Evolutionary conservation across 92 coral and sea anemone species (phyloP), one percentile per base, ranked within the genome.

Genomic region (Actinernus sp.): DNA sequence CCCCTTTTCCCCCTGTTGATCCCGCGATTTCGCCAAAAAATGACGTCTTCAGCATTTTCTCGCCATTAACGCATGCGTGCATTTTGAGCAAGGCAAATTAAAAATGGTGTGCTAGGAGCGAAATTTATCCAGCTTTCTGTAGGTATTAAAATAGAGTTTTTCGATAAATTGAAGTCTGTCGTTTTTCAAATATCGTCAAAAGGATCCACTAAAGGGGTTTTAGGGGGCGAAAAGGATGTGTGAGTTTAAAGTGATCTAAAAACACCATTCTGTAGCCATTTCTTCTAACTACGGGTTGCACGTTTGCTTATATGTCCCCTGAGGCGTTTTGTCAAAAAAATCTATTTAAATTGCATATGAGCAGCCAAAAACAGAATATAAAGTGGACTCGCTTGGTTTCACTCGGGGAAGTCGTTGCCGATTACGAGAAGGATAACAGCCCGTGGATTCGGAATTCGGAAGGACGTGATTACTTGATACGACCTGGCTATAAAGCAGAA

Each of bases 361-460:
- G n/a, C n/a, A n/a, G n/a, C n/a, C n/a, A n/a, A n/a, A n/a, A n/a
- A n/a, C n/a, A n/a, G n/a, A n/a, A n/a, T n/a, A n/a, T n/a, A n/a
- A n/a, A n/a, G n/a, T n/a, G n/a, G n/a, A n/a, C n/a, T n/a, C n/a
- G n/a, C n/a, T n/a, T n/a, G n/a, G n/a, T n/a, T n/a, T n/a, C n/a
- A n/a, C n/a, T n/a, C n/a, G n/a, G n/a, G n/a, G n/a, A n/a, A n/a
- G n/a, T n/a, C n/a, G n/a, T n/a, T n/a, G n/a, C n/a, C 23, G 41
- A 46, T 55, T 31, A 32, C 34, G 34, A 30, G 25, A 37, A 26
- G 48, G 61, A 21, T 14, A 73, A 60, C 68, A 73, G 71, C 39
- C 80, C 71, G 9, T 73, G 71, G 80, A n/a, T n/a, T n/a, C n/a
- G n/a, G n/a, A n/a, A n/a, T n/a, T 59, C 71, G 45, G 39, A 61